These are phyloP conservation scores for Rhea americana DNA, from an alignment of 2,113 vertebrate species.

Conservation along the genomic window DNA sequence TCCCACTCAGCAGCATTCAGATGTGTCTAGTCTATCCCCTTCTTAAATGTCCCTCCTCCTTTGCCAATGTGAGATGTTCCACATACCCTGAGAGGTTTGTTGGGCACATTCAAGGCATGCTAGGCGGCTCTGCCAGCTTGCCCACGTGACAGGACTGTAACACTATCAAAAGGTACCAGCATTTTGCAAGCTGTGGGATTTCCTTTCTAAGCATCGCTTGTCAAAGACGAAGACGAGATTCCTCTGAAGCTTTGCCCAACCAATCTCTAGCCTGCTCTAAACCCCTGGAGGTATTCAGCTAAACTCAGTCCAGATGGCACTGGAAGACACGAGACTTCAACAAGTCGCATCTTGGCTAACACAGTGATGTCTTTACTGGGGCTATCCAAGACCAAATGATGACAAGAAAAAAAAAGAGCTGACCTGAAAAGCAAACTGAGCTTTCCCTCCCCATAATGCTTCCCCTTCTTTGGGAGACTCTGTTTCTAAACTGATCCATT, in stretches of 20 bases:
- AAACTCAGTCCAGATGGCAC: conserved; percentile 67
- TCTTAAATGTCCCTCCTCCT: background rate
- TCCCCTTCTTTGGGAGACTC: background rate
- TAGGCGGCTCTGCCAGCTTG: background rate
- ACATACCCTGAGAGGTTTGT: background rate
- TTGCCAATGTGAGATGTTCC: background rate
- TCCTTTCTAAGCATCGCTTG: conserved; percentile 20
- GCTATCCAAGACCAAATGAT: background rate
- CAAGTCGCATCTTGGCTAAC: conserved; percentile 18
- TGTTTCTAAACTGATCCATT: background rate
- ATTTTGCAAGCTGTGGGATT: background rate
- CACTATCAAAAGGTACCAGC: background rate
- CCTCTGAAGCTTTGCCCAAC: conserved; percentile 72
- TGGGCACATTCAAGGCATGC: background rate
- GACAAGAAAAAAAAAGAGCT: conserved; percentile 1
- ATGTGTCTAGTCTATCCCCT: background rate
- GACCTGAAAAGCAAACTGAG: background rate
- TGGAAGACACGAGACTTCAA: conserved; percentile 47
- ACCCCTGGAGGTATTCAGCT: conserved; percentile 39
- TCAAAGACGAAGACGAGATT: conserved; percentile 7
- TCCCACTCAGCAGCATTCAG: background rate
- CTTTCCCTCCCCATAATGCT: background rate
- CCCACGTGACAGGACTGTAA: background rate
- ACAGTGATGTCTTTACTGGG: background rate
- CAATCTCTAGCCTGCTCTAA: conserved; percentile 6